These are phyloP conservation scores for Ceyx cyanopectus DNA, from an alignment of 2,113 vertebrate species.

Conservation along the genomic window DNA sequence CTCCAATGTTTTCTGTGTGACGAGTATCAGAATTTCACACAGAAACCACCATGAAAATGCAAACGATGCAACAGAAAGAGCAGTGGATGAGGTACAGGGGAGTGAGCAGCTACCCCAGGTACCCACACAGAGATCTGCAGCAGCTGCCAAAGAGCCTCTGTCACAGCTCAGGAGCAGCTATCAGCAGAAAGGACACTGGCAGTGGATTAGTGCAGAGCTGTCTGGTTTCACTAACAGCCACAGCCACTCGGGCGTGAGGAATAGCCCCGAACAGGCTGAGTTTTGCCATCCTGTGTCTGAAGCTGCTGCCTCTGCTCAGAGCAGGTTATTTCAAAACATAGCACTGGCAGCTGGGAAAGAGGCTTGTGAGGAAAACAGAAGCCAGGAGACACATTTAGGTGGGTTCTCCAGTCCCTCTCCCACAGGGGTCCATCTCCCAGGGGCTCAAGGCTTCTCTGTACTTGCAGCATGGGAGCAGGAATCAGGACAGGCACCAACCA, in stretches of 20 bases:
- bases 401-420: neutral
- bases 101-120: neutral
- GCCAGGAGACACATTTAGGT: neutral
- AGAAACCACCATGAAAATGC: neutral
- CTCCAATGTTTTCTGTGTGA: neutral
- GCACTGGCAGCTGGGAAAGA: neutral
- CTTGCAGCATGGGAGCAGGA: neutral
- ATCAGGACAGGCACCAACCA: neutral
- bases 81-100: neutral
- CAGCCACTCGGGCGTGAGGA: neutral
- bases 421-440: neutral
- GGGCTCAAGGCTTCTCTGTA: neutral
- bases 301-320: neutral
- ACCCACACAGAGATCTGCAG: neutral
- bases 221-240: neutral
- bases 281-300: neutral
- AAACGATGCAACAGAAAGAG: neutral
- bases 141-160: neutral
- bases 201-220: neutral
- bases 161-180: neutral
- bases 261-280: neutral
- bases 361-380: neutral
- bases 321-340: neutral
- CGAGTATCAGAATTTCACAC: neutral
- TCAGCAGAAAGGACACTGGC: neutral